Base-by-base conservation (phyloP, 1,140 invertebrate species). In the Theocolax elegans region DNA sequence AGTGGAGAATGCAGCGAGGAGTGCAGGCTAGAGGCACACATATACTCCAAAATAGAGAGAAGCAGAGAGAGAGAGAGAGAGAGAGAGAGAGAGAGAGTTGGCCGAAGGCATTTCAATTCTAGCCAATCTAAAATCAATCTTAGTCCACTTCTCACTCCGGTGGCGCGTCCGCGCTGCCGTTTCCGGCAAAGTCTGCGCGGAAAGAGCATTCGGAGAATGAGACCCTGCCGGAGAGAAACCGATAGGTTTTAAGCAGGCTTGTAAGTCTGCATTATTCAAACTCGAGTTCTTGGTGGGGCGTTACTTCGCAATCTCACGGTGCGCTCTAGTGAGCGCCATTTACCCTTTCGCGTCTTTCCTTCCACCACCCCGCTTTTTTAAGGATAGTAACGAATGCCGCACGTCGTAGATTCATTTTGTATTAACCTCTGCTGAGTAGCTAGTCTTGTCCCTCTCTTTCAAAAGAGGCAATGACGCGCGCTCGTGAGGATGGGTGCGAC, bases 51-150 rank as follows among this genome's bases (percentile, higher is more conserved):
- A n/a, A 21, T 15, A 64, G 1, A 44, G 51, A 9, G 25, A 53
- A 15, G 46, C 13, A 40, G 1, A 44, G 64, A n/a, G 19, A 53
- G 15, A 56, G 23, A 40, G 2, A 19, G 17, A 54, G 31, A 62
- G 2, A 67, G n/a, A n/a, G n/a, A n/a, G n/a, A n/a, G 48, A 60
- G 12, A 56, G 17, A 51, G 53, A 71, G 76, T 71, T n/a, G n/a
- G 60, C 63, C 63, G 53, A 73, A 78, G 35, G 10, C n/a, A 27
- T 65, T 78, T 77, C 80, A 81, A 84, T 83, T 83, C 78, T 78
- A 78, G 71, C 75, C 81, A 83, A 83, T 85, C 81, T 83, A 83
- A 83, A 85, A 85, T 83, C 82, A 83, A 85, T 85, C 81, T 83
- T 83, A 80, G 80, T 82, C 80, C 76, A 81, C 78, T 78, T 70